Evolutionary conservation across 92 coral and sea anemone species (phyloP), one percentile per base, ranked within the genome.

Genomic region (Zoanthus solanderi): DNA sequence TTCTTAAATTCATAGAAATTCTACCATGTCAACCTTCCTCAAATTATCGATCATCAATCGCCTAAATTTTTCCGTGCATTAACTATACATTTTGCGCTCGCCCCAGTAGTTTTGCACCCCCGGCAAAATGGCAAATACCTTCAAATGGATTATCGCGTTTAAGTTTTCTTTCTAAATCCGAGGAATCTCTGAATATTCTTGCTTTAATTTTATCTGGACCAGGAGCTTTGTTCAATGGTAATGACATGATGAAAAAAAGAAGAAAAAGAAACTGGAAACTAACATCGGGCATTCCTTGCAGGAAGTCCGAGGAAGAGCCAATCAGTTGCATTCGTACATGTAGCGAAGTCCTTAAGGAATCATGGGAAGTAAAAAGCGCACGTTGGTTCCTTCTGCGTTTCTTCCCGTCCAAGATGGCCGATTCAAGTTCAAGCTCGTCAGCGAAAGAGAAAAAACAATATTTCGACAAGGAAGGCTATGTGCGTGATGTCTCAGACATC

Each of bases 401-500:
- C 66, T 58, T 58, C 6, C 66, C 66, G 66, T 58, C 66, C 66
- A 58, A 58, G n/a, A 58, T 58, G 66, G 66, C 66, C 66, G 66
- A 54, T 54, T 54, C 60, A 54, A 54, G 18, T 58, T 58, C 66
- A 58, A 58, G 28, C 66, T 58, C 66, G 66, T 58, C 66, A 12
- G 66, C 66, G 18, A 58, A 58, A 58, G 66, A 58, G 66, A 58
- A 58, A 58, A 58, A 58, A 58, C 66, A 58, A 58, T 58, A 58
- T 58, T 29, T 72, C 44, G 75, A 71, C 4, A 69, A 69, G 15
- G 74, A 69, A 0, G 74, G 74, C 44, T 69, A 69, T 69, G 44
- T 69, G 16, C 37, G 29, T 34, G 74, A 69, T 69, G 45, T 69
- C 75, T 71, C 75, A 31, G 75, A 71, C 75, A 71, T 71, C 75